phyloP scores from a whole-genome alignment of 2,888 invertebrate species.

The Sthenelais limicola region DNA sequence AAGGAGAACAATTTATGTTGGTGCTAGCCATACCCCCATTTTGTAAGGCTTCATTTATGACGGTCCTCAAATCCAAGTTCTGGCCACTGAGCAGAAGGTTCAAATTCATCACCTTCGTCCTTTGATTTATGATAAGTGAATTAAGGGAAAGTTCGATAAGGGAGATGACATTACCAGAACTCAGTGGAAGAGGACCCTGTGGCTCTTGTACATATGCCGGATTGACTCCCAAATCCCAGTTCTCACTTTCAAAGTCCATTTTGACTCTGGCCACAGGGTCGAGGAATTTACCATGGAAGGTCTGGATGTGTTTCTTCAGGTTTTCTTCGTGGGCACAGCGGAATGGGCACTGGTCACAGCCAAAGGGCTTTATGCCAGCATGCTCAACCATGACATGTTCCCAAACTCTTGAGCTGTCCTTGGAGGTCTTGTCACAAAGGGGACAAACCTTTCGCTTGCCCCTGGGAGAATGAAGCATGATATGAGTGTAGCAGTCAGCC shows the following conservation, averaged over 20 bases:
- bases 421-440: constrained; percentile 2
- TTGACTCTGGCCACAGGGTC: constrained; percentile 13
- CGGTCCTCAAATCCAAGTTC: constrained; percentile 1
- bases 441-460: constrained; percentile 9
- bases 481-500: constrained; percentile 28
- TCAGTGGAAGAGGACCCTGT: constrained; percentile 22
- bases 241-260: constrained; percentile 18
- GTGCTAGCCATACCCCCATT: background rate
- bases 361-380: constrained; percentile 23
- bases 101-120: constrained; percentile 5
- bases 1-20: background rate
- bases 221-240: constrained; percentile 28
- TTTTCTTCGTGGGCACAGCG: constrained; percentile 5
- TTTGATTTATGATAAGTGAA: constrained; percentile 9
- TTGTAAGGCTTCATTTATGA: constrained; percentile 7
- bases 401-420: constrained; percentile 11
- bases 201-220: constrained; percentile 1
- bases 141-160: constrained; percentile 21
- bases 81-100: constrained; percentile 20
- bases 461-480: constrained; percentile 15
- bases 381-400: constrained; percentile 23
- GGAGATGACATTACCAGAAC: constrained; percentile 19
- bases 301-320: constrained; percentile 24
- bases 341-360: constrained; percentile 7
- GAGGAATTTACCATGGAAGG: constrained; percentile 8